Evolutionary conservation across 2,113 vertebrate genomes (phyloP).

Genomic region (Oncorhynchus nerka): DNA sequence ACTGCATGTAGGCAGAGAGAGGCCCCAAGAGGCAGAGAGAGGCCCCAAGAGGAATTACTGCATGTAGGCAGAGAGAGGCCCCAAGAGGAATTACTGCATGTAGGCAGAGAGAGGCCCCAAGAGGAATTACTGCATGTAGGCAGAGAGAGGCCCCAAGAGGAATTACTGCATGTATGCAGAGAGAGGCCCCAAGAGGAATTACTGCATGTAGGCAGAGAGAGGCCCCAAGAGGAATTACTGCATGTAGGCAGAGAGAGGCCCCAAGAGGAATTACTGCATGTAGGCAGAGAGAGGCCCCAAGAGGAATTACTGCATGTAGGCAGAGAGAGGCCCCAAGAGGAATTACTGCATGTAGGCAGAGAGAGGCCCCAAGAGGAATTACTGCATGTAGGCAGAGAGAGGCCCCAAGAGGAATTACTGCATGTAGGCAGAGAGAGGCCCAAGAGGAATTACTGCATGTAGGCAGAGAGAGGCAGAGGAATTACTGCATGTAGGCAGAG

Average conservation of each 20-base stretch:
- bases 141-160: constrained; percentile 26
- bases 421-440: constrained; percentile 32
- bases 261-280: constrained; percentile 24
- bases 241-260: too few relatives aligned
- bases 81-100: constrained; percentile 48
- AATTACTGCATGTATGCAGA: constrained; percentile 54
- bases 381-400: background rate
- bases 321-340: background rate
- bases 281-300: constrained; percentile 31
- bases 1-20: constrained; percentile 48
- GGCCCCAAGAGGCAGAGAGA: constrained; percentile 24
- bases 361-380: too few relatives aligned
- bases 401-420: constrained; percentile 39
- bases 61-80: constrained; percentile 46
- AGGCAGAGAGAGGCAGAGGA: constrained; percentile 5
- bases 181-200: constrained; percentile 33
- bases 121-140: constrained; percentile 56
- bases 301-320: constrained; percentile 54
- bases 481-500: too few relatives aligned
- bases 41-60: too few relatives aligned
- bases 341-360: too few relatives aligned
- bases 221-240: too few relatives aligned
- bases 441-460: constrained; percentile 51
- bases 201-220: background rate
- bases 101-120: constrained; percentile 30